A percentile compares a stretch with the other conserved stretches of the same genome.
These are phyloP conservation scores for Bicyclus anynana DNA, from an alignment of 1,140 invertebrate species.

Conservation along the genomic window DNA sequence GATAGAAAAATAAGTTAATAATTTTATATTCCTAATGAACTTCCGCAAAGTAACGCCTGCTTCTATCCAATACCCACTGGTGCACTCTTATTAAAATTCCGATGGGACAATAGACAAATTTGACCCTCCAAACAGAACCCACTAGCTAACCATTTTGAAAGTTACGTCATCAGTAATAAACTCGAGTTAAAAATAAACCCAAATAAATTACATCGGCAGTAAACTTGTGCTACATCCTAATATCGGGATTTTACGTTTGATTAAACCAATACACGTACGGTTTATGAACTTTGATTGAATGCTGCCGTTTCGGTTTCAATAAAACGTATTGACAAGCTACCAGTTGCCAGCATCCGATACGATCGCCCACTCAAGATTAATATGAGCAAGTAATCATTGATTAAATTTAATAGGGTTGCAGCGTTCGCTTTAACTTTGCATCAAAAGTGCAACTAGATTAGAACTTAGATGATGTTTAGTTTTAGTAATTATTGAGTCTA, in stretches of 20 bases:
- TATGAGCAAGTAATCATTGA: background rate
- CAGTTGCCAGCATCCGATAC: conserved; percentile 4
- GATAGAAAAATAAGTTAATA: too few relatives aligned
- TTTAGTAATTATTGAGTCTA: too few relatives aligned
- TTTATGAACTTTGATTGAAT: conserved; percentile 18
- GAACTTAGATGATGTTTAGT: background rate
- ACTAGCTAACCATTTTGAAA: too few relatives aligned
- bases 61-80: too few relatives aligned
- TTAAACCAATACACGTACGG: conserved; percentile 20
- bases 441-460: background rate
- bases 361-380: conserved; percentile 6
- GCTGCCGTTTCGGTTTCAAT: conserved; percentile 11
- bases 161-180: too few relatives aligned
- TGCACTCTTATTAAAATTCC: too few relatives aligned
- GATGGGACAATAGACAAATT: too few relatives aligned
- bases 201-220: background rate
- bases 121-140: background rate
- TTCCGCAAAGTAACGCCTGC: too few relatives aligned
- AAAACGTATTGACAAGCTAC: conserved; percentile 7
- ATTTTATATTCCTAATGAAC: too few relatives aligned
- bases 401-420: background rate
- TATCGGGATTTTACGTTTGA: conserved; percentile 10
- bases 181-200: too few relatives aligned
- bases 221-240: conserved; percentile 10
- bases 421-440: background rate